A percentile compares a stretch with the other conserved stretches of the same genome.
Conservation (phyloP, 2,888 invertebrate genomes). For the Norana najaformis region DNA sequence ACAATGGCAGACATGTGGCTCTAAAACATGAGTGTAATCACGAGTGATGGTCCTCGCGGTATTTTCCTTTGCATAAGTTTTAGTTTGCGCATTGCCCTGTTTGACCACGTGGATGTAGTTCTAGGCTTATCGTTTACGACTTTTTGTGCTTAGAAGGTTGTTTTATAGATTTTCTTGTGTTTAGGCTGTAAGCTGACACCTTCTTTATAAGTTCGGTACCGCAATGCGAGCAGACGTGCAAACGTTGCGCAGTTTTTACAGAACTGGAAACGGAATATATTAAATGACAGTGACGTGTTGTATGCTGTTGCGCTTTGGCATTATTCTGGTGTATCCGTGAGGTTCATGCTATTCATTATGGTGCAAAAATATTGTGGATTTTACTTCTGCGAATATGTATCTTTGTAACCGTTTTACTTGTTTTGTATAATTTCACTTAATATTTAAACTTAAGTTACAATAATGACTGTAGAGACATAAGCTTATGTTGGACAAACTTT, state of each 20-base stretch:
- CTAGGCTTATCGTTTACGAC: neutral
- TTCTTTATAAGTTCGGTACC: neutral
- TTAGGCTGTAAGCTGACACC: neutral
- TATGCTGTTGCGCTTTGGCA: neutral
- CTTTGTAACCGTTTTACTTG: neutral
- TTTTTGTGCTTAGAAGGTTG: neutral
- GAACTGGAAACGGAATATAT: neutral
- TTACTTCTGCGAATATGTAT: neutral
- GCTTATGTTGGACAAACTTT: neutral
- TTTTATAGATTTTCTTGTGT: neutral
- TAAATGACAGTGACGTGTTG: neutral
- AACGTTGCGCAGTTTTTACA: neutral
- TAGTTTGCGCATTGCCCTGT: neutral
- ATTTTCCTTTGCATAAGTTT: neutral
- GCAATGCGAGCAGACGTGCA: neutral
- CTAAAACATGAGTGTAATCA: neutral
- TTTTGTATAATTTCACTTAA: neutral
- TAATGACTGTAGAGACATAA: too few relatives aligned
- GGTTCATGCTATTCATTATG: neutral
- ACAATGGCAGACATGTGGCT: neutral
- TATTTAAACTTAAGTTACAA: neutral
- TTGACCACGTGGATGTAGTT: neutral
- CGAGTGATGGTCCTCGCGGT: neutral
- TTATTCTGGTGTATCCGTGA: neutral
- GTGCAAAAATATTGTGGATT: neutral